phyloP scores from a whole-genome alignment of 2,797 vertebrate genomes.

The Merluccius polli region DNA sequence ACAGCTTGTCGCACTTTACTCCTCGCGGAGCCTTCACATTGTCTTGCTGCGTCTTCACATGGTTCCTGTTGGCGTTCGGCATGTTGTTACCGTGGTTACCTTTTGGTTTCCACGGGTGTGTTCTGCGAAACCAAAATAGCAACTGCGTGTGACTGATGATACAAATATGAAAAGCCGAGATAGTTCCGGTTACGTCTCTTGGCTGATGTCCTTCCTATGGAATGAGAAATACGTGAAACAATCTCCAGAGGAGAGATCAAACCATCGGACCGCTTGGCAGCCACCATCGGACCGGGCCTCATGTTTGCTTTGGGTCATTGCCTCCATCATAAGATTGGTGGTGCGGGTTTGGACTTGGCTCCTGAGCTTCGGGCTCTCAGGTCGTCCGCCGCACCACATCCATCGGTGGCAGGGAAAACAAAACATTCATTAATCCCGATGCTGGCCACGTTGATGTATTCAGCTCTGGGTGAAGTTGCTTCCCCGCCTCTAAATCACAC shows the following conservation, averaged over 20 bases:
- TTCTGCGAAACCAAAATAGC: background rate
- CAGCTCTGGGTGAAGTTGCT: constrained; percentile 11
- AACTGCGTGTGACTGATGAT: background rate
- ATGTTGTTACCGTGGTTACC: constrained; percentile 30
- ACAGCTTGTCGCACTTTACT: background rate
- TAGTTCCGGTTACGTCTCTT: background rate
- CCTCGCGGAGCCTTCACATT: background rate
- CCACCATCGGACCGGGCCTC: constrained; percentile 2
- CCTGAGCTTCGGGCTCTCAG: too few relatives aligned
- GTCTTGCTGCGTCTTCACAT: background rate
- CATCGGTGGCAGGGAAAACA: background rate
- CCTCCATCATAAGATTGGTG: background rate
- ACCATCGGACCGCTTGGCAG: background rate
- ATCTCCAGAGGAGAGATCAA: background rate
- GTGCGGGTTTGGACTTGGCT: background rate
- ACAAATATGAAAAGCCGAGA: background rate
- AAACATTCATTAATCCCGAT: constrained; percentile 14
- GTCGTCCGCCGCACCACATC: too few relatives aligned
- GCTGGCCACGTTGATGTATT: constrained; percentile 1
- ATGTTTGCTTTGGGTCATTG: constrained; percentile 1
- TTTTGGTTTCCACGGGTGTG: constrained; percentile 15
- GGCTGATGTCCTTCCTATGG: background rate
- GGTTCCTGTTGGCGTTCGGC: background rate
- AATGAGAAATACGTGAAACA: too few relatives aligned
- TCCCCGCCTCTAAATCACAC: constrained; percentile 1